A percentile compares a stretch with the other conserved stretches of the same genome.
phyloP scores from a whole-genome alignment of 2,888 invertebrate genomes.

The Limnephilus marmoratus region DNA sequence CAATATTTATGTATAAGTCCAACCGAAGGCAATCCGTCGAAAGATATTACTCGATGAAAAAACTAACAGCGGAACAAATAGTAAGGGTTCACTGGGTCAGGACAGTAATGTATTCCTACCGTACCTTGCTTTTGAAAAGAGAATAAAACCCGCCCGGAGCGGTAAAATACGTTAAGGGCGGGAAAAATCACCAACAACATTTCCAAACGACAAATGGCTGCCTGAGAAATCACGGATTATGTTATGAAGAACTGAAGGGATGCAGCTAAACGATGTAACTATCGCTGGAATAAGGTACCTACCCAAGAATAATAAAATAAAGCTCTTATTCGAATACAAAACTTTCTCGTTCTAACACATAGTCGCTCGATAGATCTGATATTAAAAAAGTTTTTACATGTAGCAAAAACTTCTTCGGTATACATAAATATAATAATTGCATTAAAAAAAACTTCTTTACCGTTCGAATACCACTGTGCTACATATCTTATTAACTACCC shows the following conservation, averaged over 20 bases:
- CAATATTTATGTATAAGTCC: background rate
- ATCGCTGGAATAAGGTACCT: background rate
- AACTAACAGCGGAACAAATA: background rate
- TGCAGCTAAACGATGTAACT: background rate
- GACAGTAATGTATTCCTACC: background rate
- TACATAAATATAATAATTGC: too few relatives aligned
- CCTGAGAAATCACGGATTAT: background rate
- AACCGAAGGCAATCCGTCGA: background rate
- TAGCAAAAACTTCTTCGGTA: too few relatives aligned
- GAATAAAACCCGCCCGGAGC: background rate
- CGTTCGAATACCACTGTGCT: too few relatives aligned
- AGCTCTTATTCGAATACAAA: too few relatives aligned
- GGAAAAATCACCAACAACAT: slow-evolving; percentile 48
- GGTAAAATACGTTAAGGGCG: slow-evolving; percentile 19
- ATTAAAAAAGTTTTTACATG: too few relatives aligned
- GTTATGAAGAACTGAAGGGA: background rate
- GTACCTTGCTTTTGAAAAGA: background rate
- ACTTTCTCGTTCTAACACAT: too few relatives aligned
- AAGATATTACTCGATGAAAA: background rate
- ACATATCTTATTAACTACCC: too few relatives aligned
- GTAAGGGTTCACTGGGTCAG: background rate
- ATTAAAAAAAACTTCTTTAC: too few relatives aligned
- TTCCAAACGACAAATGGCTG: slow-evolving; percentile 48
- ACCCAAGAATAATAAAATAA: too few relatives aligned
- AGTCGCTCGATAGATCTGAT: too few relatives aligned